phyloP scores from a whole-genome alignment of 2,797 vertebrate genomes.

The Syngnathus rostellatus region DNA sequence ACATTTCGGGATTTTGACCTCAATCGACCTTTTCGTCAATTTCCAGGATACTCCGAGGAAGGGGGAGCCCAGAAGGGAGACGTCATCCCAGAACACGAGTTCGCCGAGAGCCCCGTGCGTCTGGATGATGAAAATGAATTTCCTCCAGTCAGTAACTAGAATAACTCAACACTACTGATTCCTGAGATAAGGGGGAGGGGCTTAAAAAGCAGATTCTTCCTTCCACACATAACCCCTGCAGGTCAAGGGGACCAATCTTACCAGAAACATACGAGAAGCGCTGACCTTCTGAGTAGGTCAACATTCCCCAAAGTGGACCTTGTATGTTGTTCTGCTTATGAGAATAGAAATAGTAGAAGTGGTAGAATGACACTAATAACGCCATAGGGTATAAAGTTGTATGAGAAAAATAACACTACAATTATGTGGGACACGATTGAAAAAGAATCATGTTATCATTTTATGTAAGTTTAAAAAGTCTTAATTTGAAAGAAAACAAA shows the following conservation, averaged over 20 bases:
- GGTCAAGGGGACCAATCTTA: constrained; percentile 33
- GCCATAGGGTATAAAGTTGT: neutral
- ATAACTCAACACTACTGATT: constrained; percentile 52
- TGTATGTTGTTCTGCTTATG: neutral
- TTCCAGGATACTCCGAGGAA: constrained; percentile 86
- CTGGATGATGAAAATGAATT: constrained; percentile 91
- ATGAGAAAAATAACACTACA: neutral
- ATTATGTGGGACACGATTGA: no score
- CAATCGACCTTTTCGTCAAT: neutral
- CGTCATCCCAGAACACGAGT: constrained; percentile 88
- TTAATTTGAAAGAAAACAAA: neutral
- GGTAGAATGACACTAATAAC: neutral
- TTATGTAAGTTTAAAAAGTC: neutral
- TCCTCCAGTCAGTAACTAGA: constrained; percentile 83
- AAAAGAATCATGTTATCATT: neutral
- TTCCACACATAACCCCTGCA: constrained; percentile 26
- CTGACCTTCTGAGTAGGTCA: neutral
- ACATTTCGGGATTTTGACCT: neutral
- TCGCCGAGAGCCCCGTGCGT: constrained; percentile 82
- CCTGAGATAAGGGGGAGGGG: neutral
- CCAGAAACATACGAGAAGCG: constrained; percentile 9
- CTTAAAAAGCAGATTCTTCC: neutral
- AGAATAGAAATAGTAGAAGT: neutral
- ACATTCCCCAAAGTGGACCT: constrained; percentile 7
- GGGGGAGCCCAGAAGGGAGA: constrained; percentile 84